phyloP scores from a whole-genome alignment of 2,113 vertebrate genomes.

The Glaucomys volans region DNA sequence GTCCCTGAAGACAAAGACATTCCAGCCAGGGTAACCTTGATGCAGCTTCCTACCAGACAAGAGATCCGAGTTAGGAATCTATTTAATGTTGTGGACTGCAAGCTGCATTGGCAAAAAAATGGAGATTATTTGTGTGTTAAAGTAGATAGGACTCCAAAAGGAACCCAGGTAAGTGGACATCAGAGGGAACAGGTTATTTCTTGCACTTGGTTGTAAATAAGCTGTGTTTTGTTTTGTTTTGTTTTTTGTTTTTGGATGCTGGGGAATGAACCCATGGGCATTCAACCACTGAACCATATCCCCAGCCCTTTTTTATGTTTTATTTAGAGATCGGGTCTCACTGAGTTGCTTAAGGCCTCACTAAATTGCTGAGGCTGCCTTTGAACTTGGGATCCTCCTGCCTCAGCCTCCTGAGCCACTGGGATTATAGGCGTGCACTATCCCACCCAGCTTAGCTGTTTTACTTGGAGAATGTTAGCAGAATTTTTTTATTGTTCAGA shows the following conservation, averaged over 20 bases:
- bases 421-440: too few species aligned
- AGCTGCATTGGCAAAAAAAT: conserved; percentile 98
- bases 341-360: too few species aligned
- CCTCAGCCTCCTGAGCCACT: too few species aligned
- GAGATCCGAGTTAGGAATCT: conserved; percentile 98
- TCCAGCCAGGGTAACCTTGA: conserved; percentile 97
- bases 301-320: too few species aligned
- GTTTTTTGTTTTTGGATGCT: too few species aligned
- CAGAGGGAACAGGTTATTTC: accelerated
- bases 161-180: conserved; percentile 91
- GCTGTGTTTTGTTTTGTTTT: too few species aligned
- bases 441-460: too few species aligned
- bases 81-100: conserved; percentile 98
- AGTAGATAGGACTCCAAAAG: conserved; percentile 97
- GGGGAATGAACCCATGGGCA: too few species aligned
- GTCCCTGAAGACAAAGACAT: conserved; percentile 99
- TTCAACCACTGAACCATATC: too few species aligned
- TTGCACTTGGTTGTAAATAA: background rate
- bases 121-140: conserved; percentile 99
- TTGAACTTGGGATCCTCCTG: too few species aligned
- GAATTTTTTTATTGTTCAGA: accelerated
- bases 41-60: conserved; percentile 97
- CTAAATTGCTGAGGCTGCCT: too few species aligned
- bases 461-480: background rate
- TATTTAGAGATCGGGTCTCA: too few species aligned